phyloP scores from a whole-genome alignment of 1,140 invertebrate genomes.

The Diachasmimorpha longicaudata region DNA sequence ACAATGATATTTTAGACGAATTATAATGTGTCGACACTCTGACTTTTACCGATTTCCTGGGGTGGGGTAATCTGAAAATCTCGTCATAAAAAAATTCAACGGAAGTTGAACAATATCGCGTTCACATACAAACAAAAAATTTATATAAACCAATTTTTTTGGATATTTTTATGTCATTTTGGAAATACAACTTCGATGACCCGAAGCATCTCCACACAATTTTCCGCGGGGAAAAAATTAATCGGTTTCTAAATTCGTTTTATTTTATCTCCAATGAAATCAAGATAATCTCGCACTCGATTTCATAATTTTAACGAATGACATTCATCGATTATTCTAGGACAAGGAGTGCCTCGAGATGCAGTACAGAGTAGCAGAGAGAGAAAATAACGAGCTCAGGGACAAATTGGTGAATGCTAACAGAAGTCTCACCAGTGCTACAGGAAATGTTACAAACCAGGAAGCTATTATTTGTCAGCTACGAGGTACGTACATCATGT shows the following conservation, averaged over 20 bases:
- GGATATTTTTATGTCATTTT: no score
- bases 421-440: conserved; percentile 69
- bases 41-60: no score
- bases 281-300: no score
- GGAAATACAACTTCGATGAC: no score
- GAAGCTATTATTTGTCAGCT: conserved; percentile 72
- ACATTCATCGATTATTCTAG: conserved; percentile 45
- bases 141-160: no score
- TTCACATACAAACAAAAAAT: no score
- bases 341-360: conserved; percentile 74
- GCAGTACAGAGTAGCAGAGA: conserved; percentile 69
- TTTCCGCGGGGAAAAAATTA: no score
- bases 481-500: conserved; percentile 63
- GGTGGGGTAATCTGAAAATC: no score
- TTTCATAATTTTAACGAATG: background rate
- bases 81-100: no score
- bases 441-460: conserved; percentile 72
- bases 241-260: background rate
- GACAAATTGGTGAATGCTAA: conserved; percentile 70
- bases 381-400: conserved; percentile 70
- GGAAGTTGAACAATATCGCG: no score
- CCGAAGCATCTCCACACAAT: no score
- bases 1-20: background rate
- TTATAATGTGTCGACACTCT: background rate
- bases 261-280: background rate